phyloP scores from a whole-genome alignment of 2,888 invertebrate genomes.

The Leucophenga maculata region DNA sequence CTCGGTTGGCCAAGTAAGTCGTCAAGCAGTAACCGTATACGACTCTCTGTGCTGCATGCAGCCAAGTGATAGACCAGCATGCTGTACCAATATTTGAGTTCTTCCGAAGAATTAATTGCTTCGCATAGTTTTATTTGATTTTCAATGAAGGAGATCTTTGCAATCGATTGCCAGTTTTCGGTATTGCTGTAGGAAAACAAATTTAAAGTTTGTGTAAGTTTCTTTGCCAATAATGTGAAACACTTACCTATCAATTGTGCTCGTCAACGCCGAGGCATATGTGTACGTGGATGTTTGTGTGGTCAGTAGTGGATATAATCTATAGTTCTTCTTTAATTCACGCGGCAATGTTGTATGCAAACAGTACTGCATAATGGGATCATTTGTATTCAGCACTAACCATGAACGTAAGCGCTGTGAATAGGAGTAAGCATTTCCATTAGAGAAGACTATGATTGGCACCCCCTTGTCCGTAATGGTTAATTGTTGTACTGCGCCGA shows the following conservation, averaged over 20 bases:
- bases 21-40: constrained; percentile 68
- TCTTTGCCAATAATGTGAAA: background rate
- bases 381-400: constrained; percentile 75
- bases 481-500: constrained; percentile 76
- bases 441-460: constrained; percentile 87
- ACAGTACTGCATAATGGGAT: constrained; percentile 74
- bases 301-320: constrained; percentile 68
- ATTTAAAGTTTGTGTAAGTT: background rate
- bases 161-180: constrained; percentile 69
- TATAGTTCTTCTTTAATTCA: constrained; percentile 67
- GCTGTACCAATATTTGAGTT: constrained; percentile 71
- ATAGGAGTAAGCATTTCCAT: constrained; percentile 89
- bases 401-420: constrained; percentile 83
- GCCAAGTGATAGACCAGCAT: constrained; percentile 70
- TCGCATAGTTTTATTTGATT: constrained; percentile 72
- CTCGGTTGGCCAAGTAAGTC: constrained; percentile 73
- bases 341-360: constrained; percentile 71
- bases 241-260: constrained; percentile 57
- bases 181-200: constrained; percentile 54
- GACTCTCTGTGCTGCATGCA: constrained; percentile 66
- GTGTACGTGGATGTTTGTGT: constrained; percentile 68
- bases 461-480: constrained; percentile 80
- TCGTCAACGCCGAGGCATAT: constrained; percentile 55
- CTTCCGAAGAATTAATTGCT: constrained; percentile 67
- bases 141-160: constrained; percentile 70